Percentiles rank a stretch among this genome's conserved stretches.
These are phyloP conservation scores for Drosophila engyochracea DNA, from an alignment of 2,888 invertebrate genomes.

Conservation along the genomic window DNA sequence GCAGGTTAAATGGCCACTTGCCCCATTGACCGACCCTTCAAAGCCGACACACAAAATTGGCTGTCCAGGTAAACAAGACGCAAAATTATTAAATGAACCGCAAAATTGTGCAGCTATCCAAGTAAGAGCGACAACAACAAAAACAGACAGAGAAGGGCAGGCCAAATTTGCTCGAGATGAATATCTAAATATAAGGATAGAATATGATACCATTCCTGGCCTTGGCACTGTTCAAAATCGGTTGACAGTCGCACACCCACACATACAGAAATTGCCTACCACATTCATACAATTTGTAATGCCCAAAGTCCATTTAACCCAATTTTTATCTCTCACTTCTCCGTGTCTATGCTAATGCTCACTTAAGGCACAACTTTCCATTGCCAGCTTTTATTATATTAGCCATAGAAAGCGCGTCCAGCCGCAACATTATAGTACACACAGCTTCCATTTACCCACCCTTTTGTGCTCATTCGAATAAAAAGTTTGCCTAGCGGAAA, in stretches of 20 bases:
- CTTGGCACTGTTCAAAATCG: slow-evolving; percentile 33
- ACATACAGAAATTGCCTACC: slow-evolving; percentile 4
- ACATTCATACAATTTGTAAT: slow-evolving; percentile 28
- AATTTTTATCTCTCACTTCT: slow-evolving; percentile 34
- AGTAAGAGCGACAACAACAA: slow-evolving; percentile 14
- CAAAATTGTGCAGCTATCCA: slow-evolving; percentile 76
- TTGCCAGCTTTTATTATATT: slow-evolving; percentile 43
- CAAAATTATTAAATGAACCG: slow-evolving; percentile 79
- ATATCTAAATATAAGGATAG: slow-evolving; percentile 58
- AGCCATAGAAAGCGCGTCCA: slow-evolving; percentile 54
- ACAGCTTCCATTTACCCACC: slow-evolving; percentile 9
- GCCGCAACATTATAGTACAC: slow-evolving; percentile 42
- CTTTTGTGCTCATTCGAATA: slow-evolving; percentile 12
- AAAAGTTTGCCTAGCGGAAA: slow-evolving; percentile 37
- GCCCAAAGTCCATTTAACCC: slow-evolving; percentile 41
- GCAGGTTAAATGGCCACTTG: slow-evolving; percentile 56
- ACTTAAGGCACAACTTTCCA: slow-evolving; percentile 55
- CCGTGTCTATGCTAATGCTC: slow-evolving; percentile 48
- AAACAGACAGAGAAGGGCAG: background rate
- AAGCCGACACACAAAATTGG: slow-evolving; percentile 45
- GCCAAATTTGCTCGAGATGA: slow-evolving; percentile 43
- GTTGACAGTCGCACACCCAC: slow-evolving; percentile 17
- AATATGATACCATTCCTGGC: slow-evolving; percentile 33
- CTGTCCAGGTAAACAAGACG: slow-evolving; percentile 73
- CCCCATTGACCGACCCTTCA: slow-evolving; percentile 34